phyloP scores from a whole-genome alignment of 1,140 invertebrate species.

The Atta colombica region DNA sequence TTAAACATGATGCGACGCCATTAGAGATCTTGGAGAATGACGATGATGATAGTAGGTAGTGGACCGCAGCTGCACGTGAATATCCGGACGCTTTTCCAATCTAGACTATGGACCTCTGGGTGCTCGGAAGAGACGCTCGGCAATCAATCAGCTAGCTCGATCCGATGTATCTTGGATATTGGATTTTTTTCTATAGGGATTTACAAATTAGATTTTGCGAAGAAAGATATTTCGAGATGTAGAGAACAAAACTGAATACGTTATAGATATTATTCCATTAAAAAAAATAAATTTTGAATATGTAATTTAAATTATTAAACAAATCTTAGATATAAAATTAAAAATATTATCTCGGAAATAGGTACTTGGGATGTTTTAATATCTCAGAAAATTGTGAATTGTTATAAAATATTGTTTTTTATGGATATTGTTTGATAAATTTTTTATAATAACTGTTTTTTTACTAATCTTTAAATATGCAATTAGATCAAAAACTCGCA shows the following conservation, averaged over 20 bases:
- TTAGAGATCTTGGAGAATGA: conserved; percentile 53
- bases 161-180: conserved; percentile 50
- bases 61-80: conserved; percentile 13
- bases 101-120: conserved; percentile 38
- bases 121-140: conserved; percentile 19
- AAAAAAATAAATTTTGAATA: neutral
- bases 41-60: neutral
- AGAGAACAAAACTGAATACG: neutral
- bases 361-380: no score
- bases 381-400: no score
- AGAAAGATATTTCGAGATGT: neutral
- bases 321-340: no score
- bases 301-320: no score
- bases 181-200: conserved; percentile 32
- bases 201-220: conserved; percentile 27
- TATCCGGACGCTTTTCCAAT: conserved; percentile 34
- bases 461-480: no score
- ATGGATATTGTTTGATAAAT: no score
- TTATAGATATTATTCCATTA: neutral
- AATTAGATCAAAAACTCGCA: no score
- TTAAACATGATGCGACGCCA: conserved; percentile 76
- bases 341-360: no score
- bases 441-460: no score
- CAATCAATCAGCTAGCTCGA: conserved; percentile 46
- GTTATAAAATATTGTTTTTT: no score